Percentiles rank a stretch among this genome's conserved stretches.
phyloP scores from a whole-genome alignment of 2,888 invertebrate species.

The Eupithecia tripunctaria region DNA sequence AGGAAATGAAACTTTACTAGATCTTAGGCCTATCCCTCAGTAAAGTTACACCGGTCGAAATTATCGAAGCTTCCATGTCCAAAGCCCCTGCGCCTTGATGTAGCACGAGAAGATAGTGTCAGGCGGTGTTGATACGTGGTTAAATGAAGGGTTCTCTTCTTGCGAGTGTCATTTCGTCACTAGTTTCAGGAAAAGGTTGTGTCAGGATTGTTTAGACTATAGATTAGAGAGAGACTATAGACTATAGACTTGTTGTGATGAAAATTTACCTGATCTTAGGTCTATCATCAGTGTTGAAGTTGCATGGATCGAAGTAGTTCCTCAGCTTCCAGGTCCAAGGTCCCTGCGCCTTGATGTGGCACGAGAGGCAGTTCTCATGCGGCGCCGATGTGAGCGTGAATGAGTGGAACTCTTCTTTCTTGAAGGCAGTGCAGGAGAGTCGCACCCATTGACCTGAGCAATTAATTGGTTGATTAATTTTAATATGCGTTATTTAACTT shows the following conservation, averaged over 20 bases:
- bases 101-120: constrained; percentile 97
- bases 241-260: background rate
- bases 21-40: constrained; percentile 94
- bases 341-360: constrained; percentile 95
- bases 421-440: constrained; percentile 94
- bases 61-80: constrained; percentile 99
- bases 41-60: constrained; percentile 96
- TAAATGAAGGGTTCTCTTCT: background rate
- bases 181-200: background rate
- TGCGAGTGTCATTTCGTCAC: background rate
- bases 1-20: constrained; percentile 55
- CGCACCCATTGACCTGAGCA: constrained; percentile 94
- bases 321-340: constrained; percentile 99
- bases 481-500: too few species aligned
- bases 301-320: constrained; percentile 97
- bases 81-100: constrained; percentile 95
- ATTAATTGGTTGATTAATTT: background rate
- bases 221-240: too few species aligned
- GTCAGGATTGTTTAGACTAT: background rate
- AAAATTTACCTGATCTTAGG: constrained; percentile 87
- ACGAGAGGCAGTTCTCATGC: constrained; percentile 96
- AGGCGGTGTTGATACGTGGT: constrained; percentile 94
- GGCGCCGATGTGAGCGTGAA: constrained; percentile 98
- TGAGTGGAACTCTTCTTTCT: constrained; percentile 96
- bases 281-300: constrained; percentile 93